phyloP scores from a whole-genome alignment of 1,140 invertebrate genomes.

The Drosophila leontia region DNA sequence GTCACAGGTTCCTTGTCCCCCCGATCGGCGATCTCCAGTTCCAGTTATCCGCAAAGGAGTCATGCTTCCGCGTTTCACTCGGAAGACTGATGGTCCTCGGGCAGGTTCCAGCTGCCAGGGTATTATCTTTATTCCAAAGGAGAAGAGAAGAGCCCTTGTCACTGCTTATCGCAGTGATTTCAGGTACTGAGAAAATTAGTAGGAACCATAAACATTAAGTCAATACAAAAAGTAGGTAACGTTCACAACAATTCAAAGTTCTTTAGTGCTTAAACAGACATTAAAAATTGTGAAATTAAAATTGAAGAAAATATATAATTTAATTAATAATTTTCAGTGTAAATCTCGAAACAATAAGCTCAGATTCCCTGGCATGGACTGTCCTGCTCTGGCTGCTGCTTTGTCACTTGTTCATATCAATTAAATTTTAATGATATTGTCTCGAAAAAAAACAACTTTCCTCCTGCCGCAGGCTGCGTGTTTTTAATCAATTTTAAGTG shows the following conservation, averaged over 20 bases:
- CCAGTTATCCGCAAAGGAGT: conserved; percentile 18
- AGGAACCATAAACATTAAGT: neutral
- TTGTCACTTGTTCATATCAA: conserved; percentile 82
- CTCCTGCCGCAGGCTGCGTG: conserved; percentile 54
- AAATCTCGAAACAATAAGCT: neutral
- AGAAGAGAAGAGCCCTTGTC: conserved; percentile 31
- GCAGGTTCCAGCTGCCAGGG: conserved; percentile 23
- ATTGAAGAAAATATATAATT: no score
- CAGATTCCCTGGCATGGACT: conserved; percentile 9
- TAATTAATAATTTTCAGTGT: neutral
- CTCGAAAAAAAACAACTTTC: conserved; percentile 23
- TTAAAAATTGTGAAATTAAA: rapidly evolving
- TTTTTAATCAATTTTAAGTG: conserved; percentile 83
- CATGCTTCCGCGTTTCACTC: conserved; percentile 71
- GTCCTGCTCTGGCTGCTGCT: conserved; percentile 52
- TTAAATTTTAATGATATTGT: conserved; percentile 83
- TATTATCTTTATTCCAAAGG: conserved; percentile 17
- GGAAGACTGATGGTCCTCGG: conserved; percentile 54
- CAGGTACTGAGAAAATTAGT: conserved; percentile 3
- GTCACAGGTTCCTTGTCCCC: conserved; percentile 33
- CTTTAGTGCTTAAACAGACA: no score
- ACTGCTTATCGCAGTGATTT: conserved; percentile 19
- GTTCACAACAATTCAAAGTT: no score
- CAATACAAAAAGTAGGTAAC: neutral
- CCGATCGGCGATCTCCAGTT: neutral